phyloP scores from a whole-genome alignment of 2,797 vertebrate genomes.

The Enteromius afrohamiltoni region DNA sequence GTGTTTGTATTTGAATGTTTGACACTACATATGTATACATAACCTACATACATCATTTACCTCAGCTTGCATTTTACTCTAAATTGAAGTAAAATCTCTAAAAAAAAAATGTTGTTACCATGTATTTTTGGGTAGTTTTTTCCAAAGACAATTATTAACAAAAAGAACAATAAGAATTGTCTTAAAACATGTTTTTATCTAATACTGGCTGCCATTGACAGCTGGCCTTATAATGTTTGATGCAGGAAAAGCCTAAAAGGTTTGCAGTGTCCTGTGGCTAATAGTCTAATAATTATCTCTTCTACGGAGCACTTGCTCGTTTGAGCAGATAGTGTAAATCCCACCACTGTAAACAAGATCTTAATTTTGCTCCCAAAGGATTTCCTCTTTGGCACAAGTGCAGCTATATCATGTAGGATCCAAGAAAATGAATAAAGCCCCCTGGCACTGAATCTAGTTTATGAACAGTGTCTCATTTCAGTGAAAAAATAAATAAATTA shows the following conservation, averaged over 20 bases:
- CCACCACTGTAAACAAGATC: slow-evolving; percentile 49
- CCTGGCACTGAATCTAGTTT: slow-evolving; percentile 51
- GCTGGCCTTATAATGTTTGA: slow-evolving; percentile 36
- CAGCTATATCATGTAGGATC: slow-evolving; percentile 41
- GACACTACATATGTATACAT: background rate
- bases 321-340: slow-evolving; percentile 46
- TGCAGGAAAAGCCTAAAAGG: slow-evolving; percentile 18
- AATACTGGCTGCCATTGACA: slow-evolving; percentile 7
- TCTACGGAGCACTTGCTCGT: slow-evolving; percentile 42
- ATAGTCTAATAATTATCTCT: slow-evolving; percentile 53
- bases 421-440: slow-evolving; percentile 49
- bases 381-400: slow-evolving; percentile 51
- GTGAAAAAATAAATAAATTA: slow-evolving; percentile 9
- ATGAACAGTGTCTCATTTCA: slow-evolving; percentile 39
- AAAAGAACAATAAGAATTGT: background rate
- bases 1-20: background rate
- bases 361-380: slow-evolving; percentile 49
- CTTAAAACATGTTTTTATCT: background rate
- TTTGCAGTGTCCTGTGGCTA: slow-evolving; percentile 33
- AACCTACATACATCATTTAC: background rate
- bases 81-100: background rate
- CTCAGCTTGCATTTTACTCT: background rate
- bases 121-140: background rate
- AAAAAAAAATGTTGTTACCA: background rate
- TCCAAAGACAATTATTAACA: background rate